Conservation (phyloP, 2,113 vertebrate genomes). For the Zosterops pallidus region DNA sequence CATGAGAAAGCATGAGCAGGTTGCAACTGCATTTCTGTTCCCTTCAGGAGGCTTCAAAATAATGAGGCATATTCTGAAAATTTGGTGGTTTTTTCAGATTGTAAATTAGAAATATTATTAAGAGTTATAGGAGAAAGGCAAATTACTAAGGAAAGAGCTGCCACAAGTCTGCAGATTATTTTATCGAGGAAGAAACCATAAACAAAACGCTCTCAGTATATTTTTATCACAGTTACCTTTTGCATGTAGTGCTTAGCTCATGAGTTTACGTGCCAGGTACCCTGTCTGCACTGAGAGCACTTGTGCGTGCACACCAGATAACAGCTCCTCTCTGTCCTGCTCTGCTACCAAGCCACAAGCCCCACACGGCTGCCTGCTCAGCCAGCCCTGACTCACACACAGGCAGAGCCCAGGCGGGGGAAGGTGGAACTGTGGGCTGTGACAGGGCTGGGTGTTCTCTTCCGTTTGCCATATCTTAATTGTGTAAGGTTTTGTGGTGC, state of each 20-base stretch:
- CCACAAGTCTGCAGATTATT: background rate
- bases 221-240: background rate
- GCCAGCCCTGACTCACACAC: background rate
- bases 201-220: background rate
- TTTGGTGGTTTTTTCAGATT: background rate
- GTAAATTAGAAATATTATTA: background rate
- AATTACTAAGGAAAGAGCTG: background rate
- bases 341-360: background rate
- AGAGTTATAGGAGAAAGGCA: background rate
- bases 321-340: background rate
- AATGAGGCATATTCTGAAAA: background rate
- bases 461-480: background rate
- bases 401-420: fast-evolving
- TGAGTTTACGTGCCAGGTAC: background rate
- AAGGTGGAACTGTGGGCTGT: background rate
- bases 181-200: background rate
- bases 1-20: background rate
- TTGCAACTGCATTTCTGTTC: background rate
- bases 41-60: background rate
- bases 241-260: background rate
- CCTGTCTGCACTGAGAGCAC: background rate
- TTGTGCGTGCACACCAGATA: background rate
- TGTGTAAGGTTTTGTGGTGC: fast-evolving
- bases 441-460: background rate
- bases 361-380: background rate